Base-by-base conservation (phyloP, 2,888 invertebrate species). In the Aspidiotus rigidus region DNA sequence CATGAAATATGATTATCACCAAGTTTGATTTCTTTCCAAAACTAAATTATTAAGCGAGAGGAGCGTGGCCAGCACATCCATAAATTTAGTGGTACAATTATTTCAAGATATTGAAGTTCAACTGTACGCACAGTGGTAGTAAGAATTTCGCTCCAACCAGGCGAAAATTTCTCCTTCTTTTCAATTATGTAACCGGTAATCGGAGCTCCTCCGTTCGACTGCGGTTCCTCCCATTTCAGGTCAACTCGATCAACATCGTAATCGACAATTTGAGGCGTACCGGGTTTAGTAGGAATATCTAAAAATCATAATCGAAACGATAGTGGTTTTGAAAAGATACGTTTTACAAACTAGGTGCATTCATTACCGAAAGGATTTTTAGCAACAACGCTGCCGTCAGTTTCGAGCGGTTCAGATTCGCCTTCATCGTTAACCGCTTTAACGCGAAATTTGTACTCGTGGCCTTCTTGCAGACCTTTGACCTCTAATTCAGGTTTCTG, bases 341-440 rank as follows among this genome's bases (percentile, higher is more conserved):
- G n/a, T n/a, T n/a, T n/a, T n/a, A n/a, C n/a, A n/a, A n/a, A n/a
- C n/a, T n/a, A n/a, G n/a, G n/a, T n/a, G n/a, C 28, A 49, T 6
- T 13, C n/a, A 49, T 49, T 75, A 89, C 89, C 93, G 77, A 86
- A 99, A 74, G 98, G 98, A 84, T 99, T 98, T 81, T 98, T 99
- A 39, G 98, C 97, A 16, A 89, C 77, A 71, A 90, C 91, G 3
- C 90, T 84, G 75, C 86, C 84, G 67, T 93, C 92, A n/a, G 93
- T 91, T 78, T 93, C 91, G 73, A 97, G 79, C 8, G 98, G 97
- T 75, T 98, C 93, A 0, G 93, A 92, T 78, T 94, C 93, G 16
- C 93, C 93, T 78, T 95, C 96, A 73, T 96, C 95, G 76, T 96
- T 96, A 72, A 95, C 85, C 9, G 96, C 96, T 77, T 86, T 88